Conservation (phyloP, 2,113 vertebrate species). For the Atractosteus spatula region DNA sequence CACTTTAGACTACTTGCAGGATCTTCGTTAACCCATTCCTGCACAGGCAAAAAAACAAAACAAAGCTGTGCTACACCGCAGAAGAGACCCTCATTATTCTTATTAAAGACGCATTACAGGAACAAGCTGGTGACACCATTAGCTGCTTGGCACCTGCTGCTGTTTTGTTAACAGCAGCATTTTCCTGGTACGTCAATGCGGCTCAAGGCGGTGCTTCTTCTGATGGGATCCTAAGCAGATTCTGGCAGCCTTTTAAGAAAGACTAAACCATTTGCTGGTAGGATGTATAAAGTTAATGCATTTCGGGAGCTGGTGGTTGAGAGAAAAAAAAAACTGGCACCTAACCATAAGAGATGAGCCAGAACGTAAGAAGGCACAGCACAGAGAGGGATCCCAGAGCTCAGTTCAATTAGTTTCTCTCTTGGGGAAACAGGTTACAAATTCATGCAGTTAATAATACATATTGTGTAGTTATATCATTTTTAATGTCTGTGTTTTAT, state of each 20-base stretch:
- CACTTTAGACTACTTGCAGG: slow-evolving; percentile 19
- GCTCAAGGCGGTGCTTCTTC: background rate
- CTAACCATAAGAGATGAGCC: background rate
- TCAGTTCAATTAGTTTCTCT: slow-evolving; percentile 12
- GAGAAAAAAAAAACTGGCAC: background rate
- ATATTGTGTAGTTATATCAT: too few species aligned
- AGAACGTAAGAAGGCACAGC: background rate
- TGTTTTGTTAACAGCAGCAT: background rate
- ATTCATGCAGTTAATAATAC: too few species aligned
- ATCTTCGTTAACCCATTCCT: slow-evolving; percentile 23
- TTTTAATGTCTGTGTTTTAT: too few species aligned
- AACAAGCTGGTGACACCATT: background rate
- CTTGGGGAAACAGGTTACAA: background rate
- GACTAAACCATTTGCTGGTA: slow-evolving; percentile 19
- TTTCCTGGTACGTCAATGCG: background rate
- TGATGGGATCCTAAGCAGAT: slow-evolving; percentile 19
- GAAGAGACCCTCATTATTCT: background rate
- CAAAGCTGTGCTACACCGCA: background rate
- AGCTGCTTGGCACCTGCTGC: background rate
- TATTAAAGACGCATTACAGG: too few species aligned
- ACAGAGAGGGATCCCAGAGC: background rate
- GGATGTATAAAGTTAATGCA: slow-evolving; percentile 9
- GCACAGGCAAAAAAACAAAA: background rate
- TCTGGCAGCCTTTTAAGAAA: slow-evolving; percentile 12
- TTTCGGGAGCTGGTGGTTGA: slow-evolving; percentile 1